phyloP scores from a whole-genome alignment of 2,888 invertebrate species.

The Lacanobia wlatinum region DNA sequence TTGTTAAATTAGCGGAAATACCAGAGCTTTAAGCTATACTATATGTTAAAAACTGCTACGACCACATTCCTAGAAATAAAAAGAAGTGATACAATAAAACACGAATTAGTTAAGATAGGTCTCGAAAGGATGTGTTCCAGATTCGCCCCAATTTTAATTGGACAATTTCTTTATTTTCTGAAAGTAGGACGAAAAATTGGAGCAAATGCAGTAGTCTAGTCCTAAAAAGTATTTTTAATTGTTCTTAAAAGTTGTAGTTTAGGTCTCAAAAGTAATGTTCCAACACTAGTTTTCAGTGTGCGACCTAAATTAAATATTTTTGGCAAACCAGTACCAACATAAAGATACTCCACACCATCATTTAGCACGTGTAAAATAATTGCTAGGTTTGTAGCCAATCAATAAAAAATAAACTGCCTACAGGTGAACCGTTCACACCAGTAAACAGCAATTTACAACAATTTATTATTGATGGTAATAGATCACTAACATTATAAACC shows the following conservation, averaged over 20 bases:
- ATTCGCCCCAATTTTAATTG: not conserved
- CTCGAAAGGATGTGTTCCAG: not conserved
- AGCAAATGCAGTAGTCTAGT: not conserved
- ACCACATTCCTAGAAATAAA: constrained; percentile 12
- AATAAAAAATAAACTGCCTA: constrained; percentile 43
- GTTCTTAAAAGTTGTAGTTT: not conserved
- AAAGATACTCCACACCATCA: not conserved
- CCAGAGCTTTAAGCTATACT: not conserved
- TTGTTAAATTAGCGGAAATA: constrained; percentile 20
- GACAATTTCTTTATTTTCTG: not conserved
- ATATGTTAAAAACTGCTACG: not conserved
- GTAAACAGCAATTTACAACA: constrained; percentile 44
- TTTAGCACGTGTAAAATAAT: constrained; percentile 34
- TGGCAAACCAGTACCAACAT: not conserved
- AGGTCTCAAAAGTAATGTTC: not conserved
- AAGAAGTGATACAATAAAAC: not conserved
- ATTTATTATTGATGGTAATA: constrained; percentile 30
- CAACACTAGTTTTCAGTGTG: too few species aligned
- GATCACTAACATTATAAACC: constrained; percentile 27
- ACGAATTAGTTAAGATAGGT: not conserved
- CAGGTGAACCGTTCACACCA: constrained; percentile 30
- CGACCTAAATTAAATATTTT: not conserved
- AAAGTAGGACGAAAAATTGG: not conserved
- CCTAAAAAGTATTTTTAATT: not conserved
- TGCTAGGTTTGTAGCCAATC: constrained; percentile 19